Evolutionary conservation across 2,113 vertebrate genomes (phyloP), one percentile per base, ranked within the genome.

Genomic region (Vireo altiloquus): DNA sequence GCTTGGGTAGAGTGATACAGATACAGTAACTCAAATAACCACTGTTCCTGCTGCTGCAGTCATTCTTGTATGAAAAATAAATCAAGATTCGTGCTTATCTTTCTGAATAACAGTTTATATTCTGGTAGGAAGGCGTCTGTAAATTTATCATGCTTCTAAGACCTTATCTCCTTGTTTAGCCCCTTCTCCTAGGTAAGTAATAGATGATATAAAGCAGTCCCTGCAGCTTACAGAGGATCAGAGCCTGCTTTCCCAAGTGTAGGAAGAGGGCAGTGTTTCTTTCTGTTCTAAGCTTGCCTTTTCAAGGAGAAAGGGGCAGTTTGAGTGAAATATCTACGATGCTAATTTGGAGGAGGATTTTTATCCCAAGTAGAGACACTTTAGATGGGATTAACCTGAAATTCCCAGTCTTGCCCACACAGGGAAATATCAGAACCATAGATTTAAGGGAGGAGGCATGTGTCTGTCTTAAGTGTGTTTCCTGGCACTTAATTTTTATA

Each of bases 181-280:
- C 59, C 37, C 16, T 85, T 77, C 56, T 82, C 21, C 39, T 44
- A 66, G 35, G 39, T n/a, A 31, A 66, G 42, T 20, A 52, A 40
- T 10, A 31, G 59, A 14, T 3, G 3, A 33, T 37, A 17, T 16
- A 50, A 84, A n/a, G 40, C 52, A 79, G 31, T 57, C 31, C 37
- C 37, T 78, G 69, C 44, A 61, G 56, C 35, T 66, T 50, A 40
- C 22, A 54, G n/a, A 30, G 64, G 33, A 53, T 37, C 40, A 25
- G 42, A 63, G 56, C 37, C 71, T 74, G 30, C 82, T 93, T 86
- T 81, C 42, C 71, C 40, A 25, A 22, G 44, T n/a, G 56, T 74
- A 81, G 92, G 59, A 90, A 96, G 90, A 90, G 93, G 88, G 90
- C 87, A 94, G 84, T 93, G 52, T 90, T 95, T 95, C 81, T 94